phyloP scores from a whole-genome alignment of 2,797 vertebrate species.

The Eulemur coronatus region DNA sequence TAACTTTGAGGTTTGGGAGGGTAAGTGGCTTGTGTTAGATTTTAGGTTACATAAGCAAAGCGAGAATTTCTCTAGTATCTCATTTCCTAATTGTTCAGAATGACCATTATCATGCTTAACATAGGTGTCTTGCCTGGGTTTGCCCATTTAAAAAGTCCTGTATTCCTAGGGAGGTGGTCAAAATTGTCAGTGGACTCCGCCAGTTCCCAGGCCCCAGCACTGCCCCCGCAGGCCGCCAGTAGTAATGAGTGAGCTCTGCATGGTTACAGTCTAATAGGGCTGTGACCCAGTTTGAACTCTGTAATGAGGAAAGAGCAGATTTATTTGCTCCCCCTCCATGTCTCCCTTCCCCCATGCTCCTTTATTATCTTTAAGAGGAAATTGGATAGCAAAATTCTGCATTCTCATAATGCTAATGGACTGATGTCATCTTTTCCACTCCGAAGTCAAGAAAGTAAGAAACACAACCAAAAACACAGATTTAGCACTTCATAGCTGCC shows the following conservation, averaged over 20 bases:
- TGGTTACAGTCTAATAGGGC: constrained; percentile 52
- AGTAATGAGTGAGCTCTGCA: constrained; percentile 38
- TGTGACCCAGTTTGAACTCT: constrained; percentile 60
- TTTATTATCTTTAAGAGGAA: constrained; percentile 57
- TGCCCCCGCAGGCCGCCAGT: fast-evolving
- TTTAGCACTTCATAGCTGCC: background rate
- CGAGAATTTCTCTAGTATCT: background rate
- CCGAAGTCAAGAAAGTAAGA: background rate
- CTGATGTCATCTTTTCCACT: constrained; percentile 67
- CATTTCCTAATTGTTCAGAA: background rate
- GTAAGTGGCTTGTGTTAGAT: constrained; percentile 9
- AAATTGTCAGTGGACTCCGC: background rate
- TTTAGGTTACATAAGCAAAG: background rate
- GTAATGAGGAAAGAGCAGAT: constrained; percentile 69
- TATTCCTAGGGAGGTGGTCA: background rate
- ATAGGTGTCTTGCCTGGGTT: background rate
- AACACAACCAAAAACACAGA: constrained; percentile 16
- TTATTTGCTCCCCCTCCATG: constrained; percentile 34
- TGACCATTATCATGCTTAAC: background rate
- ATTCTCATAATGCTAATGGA: constrained; percentile 68
- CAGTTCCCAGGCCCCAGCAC: background rate
- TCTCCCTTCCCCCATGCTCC: constrained; percentile 26
- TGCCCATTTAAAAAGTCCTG: background rate
- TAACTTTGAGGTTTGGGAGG: background rate
- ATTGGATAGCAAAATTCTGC: constrained; percentile 61